Percentiles rank a stretch among this genome's conserved stretches.
phyloP scores from a whole-genome alignment of 2,888 invertebrate genomes.

The Pheosia tremula region DNA sequence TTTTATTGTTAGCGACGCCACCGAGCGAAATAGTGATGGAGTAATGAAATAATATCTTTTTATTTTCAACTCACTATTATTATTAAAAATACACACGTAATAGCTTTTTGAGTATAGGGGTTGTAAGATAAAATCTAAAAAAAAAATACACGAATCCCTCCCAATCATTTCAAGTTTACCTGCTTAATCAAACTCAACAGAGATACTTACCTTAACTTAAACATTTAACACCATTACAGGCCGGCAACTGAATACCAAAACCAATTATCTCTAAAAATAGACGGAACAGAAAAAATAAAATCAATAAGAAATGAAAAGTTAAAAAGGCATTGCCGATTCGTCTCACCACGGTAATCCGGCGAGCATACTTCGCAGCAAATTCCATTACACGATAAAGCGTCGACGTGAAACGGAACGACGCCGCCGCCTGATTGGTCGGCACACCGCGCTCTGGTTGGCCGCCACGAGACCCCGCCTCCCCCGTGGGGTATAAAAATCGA shows the following conservation, averaged over 20 bases:
- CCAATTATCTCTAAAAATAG: constrained; percentile 43
- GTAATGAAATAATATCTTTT: constrained; percentile 16
- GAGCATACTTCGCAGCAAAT: constrained; percentile 72
- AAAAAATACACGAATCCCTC: too few species aligned
- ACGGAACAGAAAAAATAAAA: constrained; percentile 48
- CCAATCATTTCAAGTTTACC: too few species aligned
- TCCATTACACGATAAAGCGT: constrained; percentile 81
- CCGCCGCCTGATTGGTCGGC: constrained; percentile 75
- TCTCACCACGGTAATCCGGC: constrained; percentile 70
- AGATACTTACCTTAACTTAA: background rate
- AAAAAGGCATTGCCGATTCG: constrained; percentile 62
- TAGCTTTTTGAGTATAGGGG: too few species aligned
- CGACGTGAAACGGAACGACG: constrained; percentile 59
- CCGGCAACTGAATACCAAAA: constrained; percentile 23
- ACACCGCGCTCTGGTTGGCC: constrained; percentile 78
- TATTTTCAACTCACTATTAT: constrained; percentile 17
- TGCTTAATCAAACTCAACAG: background rate
- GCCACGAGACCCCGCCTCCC: constrained; percentile 74
- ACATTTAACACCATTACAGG: constrained; percentile 10
- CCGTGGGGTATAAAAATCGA: constrained; percentile 82
- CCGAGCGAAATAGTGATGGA: constrained; percentile 25
- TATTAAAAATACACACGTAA: too few species aligned
- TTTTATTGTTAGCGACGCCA: constrained; percentile 46
- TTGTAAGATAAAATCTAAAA: too few species aligned
- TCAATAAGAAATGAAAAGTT: constrained; percentile 44